Percentiles rank a stretch among this genome's conserved stretches.
Evolutionary conservation across 1,140 invertebrate species (phyloP).

Genomic region (Bacillus rossius): DNA sequence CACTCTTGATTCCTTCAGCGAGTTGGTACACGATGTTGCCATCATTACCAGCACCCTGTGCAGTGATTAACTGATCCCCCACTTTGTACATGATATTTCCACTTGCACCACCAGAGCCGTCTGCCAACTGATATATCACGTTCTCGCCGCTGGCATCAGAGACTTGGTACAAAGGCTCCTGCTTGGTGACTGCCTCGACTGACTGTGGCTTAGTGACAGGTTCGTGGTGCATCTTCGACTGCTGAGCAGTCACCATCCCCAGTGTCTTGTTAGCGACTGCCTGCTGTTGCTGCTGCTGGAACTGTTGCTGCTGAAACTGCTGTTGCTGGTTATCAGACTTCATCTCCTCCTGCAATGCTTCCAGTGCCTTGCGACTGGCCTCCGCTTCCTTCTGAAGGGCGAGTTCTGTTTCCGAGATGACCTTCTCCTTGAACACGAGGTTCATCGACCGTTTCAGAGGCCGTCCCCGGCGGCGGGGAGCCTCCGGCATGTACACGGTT

Average conservation of each 20-base stretch:
- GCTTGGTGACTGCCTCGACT: too few relatives aligned
- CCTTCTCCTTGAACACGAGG: conserved; percentile 17
- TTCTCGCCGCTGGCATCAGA: too few relatives aligned
- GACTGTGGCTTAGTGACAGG: too few relatives aligned
- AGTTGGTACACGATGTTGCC: conserved; percentile 11
- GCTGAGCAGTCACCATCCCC: too few relatives aligned
- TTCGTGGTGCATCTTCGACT: too few relatives aligned
- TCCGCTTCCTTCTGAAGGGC: conserved; percentile 18
- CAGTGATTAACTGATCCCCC: conserved; percentile 17
- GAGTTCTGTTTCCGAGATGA: conserved; percentile 17
- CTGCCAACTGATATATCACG: background rate
- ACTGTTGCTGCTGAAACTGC: too few relatives aligned
- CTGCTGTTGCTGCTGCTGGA: too few relatives aligned
- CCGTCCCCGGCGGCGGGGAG: conserved; percentile 12
- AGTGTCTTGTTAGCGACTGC: too few relatives aligned
- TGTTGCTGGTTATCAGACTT: too few relatives aligned
- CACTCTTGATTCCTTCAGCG: background rate
- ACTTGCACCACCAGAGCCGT: conserved; percentile 16
- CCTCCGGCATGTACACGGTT: conserved; percentile 1
- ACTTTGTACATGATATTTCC: conserved; percentile 23
- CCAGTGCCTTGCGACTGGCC: conserved; percentile 15
- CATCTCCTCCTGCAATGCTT: conserved; percentile 17
- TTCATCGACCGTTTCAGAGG: conserved; percentile 17
- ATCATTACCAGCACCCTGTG: background rate
- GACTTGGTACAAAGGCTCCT: too few relatives aligned